Base-by-base conservation (phyloP, 1,140 invertebrate genomes). In the Apolygus lucorum region DNA sequence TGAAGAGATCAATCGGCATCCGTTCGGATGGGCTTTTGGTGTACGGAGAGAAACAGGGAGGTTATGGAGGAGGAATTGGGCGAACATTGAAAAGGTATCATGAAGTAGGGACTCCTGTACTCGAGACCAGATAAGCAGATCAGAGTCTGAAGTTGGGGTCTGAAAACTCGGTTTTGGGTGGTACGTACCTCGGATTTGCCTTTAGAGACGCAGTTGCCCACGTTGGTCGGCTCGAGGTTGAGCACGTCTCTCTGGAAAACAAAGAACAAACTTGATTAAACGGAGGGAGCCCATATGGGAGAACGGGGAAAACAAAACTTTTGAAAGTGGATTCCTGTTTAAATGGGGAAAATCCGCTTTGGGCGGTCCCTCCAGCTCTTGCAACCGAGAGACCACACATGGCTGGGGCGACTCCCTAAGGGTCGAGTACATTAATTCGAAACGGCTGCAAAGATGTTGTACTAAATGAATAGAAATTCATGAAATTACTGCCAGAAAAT, bases 181-280 rank as follows among this genome's bases (percentile, higher is more conserved):
- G 54, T 63, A 79, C 81, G 85, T 79, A 91, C 89, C 86, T 91
- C 89, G 70, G 89, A 89, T 82, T 91, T 92, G 74, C 90, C 90
- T 83, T 90, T 90, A 27, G 89, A 90, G 63, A 91, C 88, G 75
- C 90, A 92, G 78, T 87, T 88, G 13, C 85, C 84, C 28, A 90
- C 87, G 76, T 88, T 89, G 75, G 84, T 87, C 1, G 90, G 88
- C 75, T 90, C 88, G 77, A 92, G 78, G 75, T 84, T 85, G 63
- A 91, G 80, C 21, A 86, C 84, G 76, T 92, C 90, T 75, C 83
- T 86, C 89, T 91, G 86, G 52, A 83, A 82, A 72, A 76, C 54
- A 82, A 72, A 77, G 72, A 72, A 74, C 24, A 71, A 71, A 59
- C 54, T 59, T 59, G 54, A 59, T 59, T 59, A 59, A 13, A 59